These are phyloP conservation scores for Pampusana beccarii DNA, from an alignment of 2,113 vertebrate species.

Conservation along the genomic window DNA sequence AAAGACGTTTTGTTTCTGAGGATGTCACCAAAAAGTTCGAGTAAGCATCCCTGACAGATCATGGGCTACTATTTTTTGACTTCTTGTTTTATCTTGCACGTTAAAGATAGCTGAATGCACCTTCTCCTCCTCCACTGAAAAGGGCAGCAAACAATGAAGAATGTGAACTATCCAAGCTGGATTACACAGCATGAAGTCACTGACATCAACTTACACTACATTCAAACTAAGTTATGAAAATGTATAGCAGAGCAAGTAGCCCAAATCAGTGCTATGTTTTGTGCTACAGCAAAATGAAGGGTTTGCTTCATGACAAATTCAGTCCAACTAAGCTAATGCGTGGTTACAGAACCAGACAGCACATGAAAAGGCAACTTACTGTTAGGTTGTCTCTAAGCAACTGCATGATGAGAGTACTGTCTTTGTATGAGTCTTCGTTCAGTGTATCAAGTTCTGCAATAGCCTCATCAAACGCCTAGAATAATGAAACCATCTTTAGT, in stretches of 20 bases:
- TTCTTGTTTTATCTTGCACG: accelerated
- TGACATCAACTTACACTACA: neutral
- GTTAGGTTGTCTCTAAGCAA: slow-evolving; percentile 99
- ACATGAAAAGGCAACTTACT: slow-evolving; percentile 80
- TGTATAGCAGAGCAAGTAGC: neutral
- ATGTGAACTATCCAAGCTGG: neutral
- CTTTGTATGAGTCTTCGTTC: slow-evolving; percentile 98
- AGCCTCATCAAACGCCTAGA: slow-evolving; percentile 94
- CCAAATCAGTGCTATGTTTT: neutral
- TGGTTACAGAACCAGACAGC: neutral
- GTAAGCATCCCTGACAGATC: neutral
- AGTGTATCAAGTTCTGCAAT: slow-evolving; percentile 93
- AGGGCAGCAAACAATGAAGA: neutral
- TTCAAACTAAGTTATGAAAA: neutral
- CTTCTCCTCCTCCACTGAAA: neutral
- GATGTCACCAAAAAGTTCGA: neutral
- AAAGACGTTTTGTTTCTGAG: neutral
- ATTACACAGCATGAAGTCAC: neutral
- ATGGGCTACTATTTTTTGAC: neutral
- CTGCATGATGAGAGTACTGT: slow-evolving; percentile 99
- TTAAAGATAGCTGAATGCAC: neutral
- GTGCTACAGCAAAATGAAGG: accelerated
- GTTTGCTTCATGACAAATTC: neutral
- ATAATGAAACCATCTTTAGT: slow-evolving; percentile 23
- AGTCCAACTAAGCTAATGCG: neutral